phyloP scores from a whole-genome alignment of 2,113 vertebrate species.

The Sporophila hypoxantha region DNA sequence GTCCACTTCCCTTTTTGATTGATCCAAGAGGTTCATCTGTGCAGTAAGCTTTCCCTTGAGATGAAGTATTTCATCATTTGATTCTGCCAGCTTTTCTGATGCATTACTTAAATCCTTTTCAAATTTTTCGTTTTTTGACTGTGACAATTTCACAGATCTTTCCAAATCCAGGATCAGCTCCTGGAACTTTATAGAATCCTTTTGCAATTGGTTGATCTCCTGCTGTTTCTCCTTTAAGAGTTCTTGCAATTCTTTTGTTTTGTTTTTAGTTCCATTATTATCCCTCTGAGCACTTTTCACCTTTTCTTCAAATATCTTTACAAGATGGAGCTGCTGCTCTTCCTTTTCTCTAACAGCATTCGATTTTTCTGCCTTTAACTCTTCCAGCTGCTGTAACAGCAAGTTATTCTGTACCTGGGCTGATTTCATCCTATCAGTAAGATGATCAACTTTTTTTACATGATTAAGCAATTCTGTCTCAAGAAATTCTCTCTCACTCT shows the following conservation, averaged over 20 bases:
- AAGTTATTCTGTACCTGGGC: slow-evolving; percentile 70
- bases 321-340: slow-evolving; percentile 73
- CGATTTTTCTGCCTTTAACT: slow-evolving; percentile 65
- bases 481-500: slow-evolving; percentile 83
- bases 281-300: slow-evolving; percentile 76
- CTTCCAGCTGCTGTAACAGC: slow-evolving; percentile 67
- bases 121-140: slow-evolving; percentile 54
- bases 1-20: slow-evolving; percentile 52
- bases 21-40: slow-evolving; percentile 52
- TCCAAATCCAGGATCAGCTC: slow-evolving; percentile 81
- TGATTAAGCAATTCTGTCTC: slow-evolving; percentile 80
- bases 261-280: slow-evolving; percentile 74
- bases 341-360: slow-evolving; percentile 73
- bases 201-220: slow-evolving; percentile 82
- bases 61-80: slow-evolving; percentile 41
- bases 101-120: slow-evolving; percentile 64
- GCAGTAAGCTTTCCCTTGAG: slow-evolving; percentile 57
- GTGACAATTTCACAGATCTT: slow-evolving; percentile 68
- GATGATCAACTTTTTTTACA: slow-evolving; percentile 72
- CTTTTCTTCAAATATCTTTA: slow-evolving; percentile 78
- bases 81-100: slow-evolving; percentile 41
- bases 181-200: slow-evolving; percentile 82
- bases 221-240: slow-evolving; percentile 86
- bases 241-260: slow-evolving; percentile 80
- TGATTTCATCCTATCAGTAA: slow-evolving; percentile 66